A percentile compares a stretch with the other conserved stretches of the same genome.
Conservation (phyloP, 2,113 vertebrate genomes). For the Seriola rivoliana region DNA sequence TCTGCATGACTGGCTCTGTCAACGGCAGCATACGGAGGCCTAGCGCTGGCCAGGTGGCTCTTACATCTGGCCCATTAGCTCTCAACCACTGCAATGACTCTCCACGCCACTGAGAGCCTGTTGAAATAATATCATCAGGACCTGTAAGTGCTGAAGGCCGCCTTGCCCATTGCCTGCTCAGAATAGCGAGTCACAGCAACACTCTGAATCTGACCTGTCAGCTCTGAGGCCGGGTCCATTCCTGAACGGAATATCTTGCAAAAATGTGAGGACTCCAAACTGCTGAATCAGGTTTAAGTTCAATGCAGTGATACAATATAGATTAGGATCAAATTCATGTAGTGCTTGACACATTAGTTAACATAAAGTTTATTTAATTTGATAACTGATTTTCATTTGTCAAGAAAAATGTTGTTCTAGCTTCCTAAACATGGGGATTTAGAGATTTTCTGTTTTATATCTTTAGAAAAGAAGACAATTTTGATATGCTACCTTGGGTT, state of each 20-base stretch:
- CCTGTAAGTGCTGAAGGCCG: constrained; percentile 58
- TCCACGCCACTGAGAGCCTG: constrained; percentile 67
- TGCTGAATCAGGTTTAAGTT: neutral
- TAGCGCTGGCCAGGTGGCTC: constrained; percentile 72
- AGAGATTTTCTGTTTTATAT: neutral
- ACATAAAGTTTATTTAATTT: neutral
- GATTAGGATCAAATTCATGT: neutral
- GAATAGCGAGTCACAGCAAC: constrained; percentile 28
- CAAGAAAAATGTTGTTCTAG: neutral
- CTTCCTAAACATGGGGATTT: neutral
- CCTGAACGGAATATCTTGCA: neutral
- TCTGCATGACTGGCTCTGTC: constrained; percentile 65
- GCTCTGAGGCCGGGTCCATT: neutral
- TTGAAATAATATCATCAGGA: constrained; percentile 73
- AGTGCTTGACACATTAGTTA: neutral
- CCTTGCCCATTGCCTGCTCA: constrained; percentile 58
- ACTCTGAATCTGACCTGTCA: constrained; percentile 31
- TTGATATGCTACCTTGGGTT: neutral
- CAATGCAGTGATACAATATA: neutral
- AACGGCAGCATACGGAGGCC: constrained; percentile 65
- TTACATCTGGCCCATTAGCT: constrained; percentile 79
- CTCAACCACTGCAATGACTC: constrained; percentile 73
- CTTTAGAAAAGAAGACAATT: neutral
- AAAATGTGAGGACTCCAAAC: neutral
- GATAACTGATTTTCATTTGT: neutral